These are phyloP conservation scores for Lasioglossum figueresi DNA, from an alignment of 2,888 invertebrate genomes.

Conservation along the genomic window DNA sequence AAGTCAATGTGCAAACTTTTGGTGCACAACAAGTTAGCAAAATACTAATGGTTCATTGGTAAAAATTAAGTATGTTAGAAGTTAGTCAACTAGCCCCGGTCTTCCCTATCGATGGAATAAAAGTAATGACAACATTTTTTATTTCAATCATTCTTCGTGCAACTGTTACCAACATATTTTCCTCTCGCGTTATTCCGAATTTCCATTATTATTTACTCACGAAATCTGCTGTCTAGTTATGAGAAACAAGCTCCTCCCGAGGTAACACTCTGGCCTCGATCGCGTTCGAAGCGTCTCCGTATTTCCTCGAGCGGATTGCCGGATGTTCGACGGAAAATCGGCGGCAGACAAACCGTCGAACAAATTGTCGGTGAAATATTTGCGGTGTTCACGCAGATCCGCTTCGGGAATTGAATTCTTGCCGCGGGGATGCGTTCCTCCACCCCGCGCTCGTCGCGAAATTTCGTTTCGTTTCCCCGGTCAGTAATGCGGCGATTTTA, in stretches of 20 bases:
- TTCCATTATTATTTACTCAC: too few relatives aligned
- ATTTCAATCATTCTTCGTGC: too few relatives aligned
- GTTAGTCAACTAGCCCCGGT: too few relatives aligned
- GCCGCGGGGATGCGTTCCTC: too few relatives aligned
- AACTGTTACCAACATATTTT: too few relatives aligned
- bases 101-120: too few relatives aligned
- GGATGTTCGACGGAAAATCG: conserved; percentile 22
- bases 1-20: too few relatives aligned
- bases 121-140: too few relatives aligned
- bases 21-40: too few relatives aligned
- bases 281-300: not conserved
- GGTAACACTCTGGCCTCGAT: not conserved
- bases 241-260: not conserved
- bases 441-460: not conserved
- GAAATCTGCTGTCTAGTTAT: not conserved
- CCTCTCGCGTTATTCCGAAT: too few relatives aligned
- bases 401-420: conserved; percentile 14
- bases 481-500: conserved; percentile 1
- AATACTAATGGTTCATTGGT: too few relatives aligned
- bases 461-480: conserved; percentile 8
- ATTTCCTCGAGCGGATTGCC: conserved; percentile 23
- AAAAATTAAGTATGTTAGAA: too few relatives aligned
- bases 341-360: conserved; percentile 7
- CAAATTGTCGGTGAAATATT: conserved; percentile 25
- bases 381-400: conserved; percentile 17